A percentile compares a stretch with the other conserved stretches of the same genome.
These are phyloP conservation scores for Cnemophilus loriae DNA, from an alignment of 2,113 vertebrate species.

Conservation along the genomic window DNA sequence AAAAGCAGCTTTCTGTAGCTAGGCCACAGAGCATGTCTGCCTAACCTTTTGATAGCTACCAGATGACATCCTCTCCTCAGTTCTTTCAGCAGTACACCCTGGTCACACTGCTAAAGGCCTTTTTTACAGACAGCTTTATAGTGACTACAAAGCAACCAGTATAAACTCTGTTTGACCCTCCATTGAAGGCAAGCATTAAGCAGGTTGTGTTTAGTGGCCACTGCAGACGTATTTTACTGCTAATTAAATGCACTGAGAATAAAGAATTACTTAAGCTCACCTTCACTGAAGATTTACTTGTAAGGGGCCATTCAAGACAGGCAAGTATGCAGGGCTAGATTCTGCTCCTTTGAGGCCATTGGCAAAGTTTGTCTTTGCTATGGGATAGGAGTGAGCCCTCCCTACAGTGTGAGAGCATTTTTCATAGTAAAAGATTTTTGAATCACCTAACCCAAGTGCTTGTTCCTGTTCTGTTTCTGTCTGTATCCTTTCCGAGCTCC, in stretches of 20 bases:
- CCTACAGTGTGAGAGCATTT: background rate
- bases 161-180: background rate
- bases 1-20: too few relatives aligned
- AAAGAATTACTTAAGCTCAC: background rate
- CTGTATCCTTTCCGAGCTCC: background rate
- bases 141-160: background rate
- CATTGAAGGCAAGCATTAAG: background rate
- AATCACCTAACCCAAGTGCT: background rate
- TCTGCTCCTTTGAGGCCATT: background rate
- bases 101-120: too few relatives aligned
- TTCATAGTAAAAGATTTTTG: background rate
- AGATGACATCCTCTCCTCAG: too few relatives aligned
- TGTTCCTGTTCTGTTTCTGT: background rate
- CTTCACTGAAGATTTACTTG: background rate
- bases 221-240: background rate
- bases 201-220: background rate
- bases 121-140: background rate
- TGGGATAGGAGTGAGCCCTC: background rate
- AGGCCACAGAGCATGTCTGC: too few relatives aligned
- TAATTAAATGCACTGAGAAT: background rate
- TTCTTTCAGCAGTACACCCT: too few relatives aligned
- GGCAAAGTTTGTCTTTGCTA: background rate
- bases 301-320: background rate
- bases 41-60: too few relatives aligned
- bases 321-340: background rate